phyloP scores from a whole-genome alignment of 2,113 vertebrate species.

The Psittacula cyanocephala region DNA sequence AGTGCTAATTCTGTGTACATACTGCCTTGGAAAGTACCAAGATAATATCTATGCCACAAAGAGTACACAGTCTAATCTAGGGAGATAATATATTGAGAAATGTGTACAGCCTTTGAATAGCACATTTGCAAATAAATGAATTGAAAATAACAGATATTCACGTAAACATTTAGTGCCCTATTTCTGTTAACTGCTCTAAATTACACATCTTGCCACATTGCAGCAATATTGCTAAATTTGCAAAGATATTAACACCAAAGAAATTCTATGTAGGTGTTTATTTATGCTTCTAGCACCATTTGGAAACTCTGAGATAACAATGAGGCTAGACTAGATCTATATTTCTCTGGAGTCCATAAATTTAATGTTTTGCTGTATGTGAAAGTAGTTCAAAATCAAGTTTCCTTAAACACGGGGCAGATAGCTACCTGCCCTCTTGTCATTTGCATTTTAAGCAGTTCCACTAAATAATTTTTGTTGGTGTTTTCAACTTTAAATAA shows the following conservation, averaged over 20 bases:
- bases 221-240: neutral
- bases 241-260: neutral
- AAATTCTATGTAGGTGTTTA: neutral
- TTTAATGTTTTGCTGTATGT: neutral
- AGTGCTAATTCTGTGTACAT: neutral
- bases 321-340: neutral
- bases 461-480: neutral
- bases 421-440: neutral
- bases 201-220: neutral
- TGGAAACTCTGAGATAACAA: neutral
- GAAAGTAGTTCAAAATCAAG: neutral
- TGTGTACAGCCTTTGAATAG: neutral
- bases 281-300: neutral
- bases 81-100: neutral
- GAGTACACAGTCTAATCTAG: neutral
- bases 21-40: neutral
- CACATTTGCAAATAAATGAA: neutral
- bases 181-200: neutral
- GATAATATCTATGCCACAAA: neutral
- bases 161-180: neutral
- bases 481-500: neutral
- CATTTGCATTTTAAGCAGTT: neutral
- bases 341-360: neutral
- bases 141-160: neutral
- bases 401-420: neutral